A percentile compares a stretch with the other conserved stretches of the same genome.
Evolutionary conservation across 2,888 invertebrate species (phyloP).

Genomic region (Harpagoxenus sublaevis): DNA sequence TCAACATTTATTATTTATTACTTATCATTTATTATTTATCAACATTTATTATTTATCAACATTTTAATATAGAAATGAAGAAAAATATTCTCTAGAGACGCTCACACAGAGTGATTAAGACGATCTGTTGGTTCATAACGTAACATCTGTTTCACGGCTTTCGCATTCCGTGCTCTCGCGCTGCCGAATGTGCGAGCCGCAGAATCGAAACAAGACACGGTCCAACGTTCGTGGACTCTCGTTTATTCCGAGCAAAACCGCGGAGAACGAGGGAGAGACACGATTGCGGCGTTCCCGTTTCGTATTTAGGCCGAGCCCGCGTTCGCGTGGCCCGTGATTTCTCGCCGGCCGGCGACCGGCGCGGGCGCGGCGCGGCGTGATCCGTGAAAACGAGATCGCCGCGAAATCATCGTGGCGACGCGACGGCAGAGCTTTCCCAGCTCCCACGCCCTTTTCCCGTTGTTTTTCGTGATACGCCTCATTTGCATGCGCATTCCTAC

Average conservation of each 20-base stretch:
- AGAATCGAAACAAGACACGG: constrained; percentile 6
- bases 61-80: not conserved
- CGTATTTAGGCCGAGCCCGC: constrained; percentile 76
- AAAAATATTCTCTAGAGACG: not conserved
- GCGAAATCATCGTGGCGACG: not conserved
- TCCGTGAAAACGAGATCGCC: constrained; percentile 50
- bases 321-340: constrained; percentile 66
- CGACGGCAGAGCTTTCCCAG: not conserved
- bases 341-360: constrained; percentile 44
- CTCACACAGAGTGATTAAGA: not conserved
- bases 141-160: not conserved
- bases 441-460: constrained; percentile 28
- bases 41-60: not conserved
- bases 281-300: constrained; percentile 75
- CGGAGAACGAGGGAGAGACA: constrained; percentile 58
- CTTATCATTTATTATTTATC: too few species aligned
- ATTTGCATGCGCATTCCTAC: constrained; percentile 6
- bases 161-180: not conserved
- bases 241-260: constrained; percentile 73
- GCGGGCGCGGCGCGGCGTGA: not conserved
- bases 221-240: constrained; percentile 60
- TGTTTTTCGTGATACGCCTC: constrained; percentile 56
- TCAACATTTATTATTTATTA: not conserved
- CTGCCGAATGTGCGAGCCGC: not conserved
- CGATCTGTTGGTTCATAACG: not conserved